Evolutionary conservation across 2,888 invertebrate genomes (phyloP), one percentile per base, ranked within the genome.

Genomic region (Plagiodera versicolora): DNA sequence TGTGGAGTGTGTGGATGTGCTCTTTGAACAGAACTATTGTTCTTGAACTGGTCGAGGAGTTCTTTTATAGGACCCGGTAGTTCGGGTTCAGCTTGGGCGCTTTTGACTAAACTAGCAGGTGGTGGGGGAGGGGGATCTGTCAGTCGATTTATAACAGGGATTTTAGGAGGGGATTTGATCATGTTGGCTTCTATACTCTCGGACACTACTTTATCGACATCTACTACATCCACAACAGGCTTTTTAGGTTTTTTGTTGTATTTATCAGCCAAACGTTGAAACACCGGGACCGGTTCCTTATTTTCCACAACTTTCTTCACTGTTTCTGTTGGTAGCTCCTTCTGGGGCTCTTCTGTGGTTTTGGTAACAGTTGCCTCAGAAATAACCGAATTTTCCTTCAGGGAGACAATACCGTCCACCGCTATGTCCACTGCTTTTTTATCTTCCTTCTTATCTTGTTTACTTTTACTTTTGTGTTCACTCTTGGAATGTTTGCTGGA

Each of bases 191-290:
- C 73, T 30, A 72, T 72, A 48, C 66, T 71, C 1, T 71, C 70
- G 0, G 75, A 67, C 39, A 76, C 74, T 16, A 69, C 67, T 58
- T 76, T 77, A 35, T 78, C 77, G 4, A 74, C 58, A 48, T 78
- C 75, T 44, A 74, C 72, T 65, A 71, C n/a, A 6, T 68, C 69
- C 3, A 65, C 35, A 8, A 63, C 48, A 17, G 68, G 56, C 63
- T 71, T 75, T 32, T 78, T 74, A 1, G 81, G 81, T 72, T 80
- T 80, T 1, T 81, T 81, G 69, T 81, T 79, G 60, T 81, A 82
- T 69, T 82, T 83, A 61, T 81, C 79, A 1, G 82, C 82, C 18
- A 81, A 64, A n/a, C 81, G 70, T 67, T 71, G 74, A 62, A 63
- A 74, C 35, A 52, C 45, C 18, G 59, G 46, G 2, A 35, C 11